These are phyloP conservation scores for Teleogryllus oceanicus DNA, from an alignment of 2,888 invertebrate species.

Conservation along the genomic window DNA sequence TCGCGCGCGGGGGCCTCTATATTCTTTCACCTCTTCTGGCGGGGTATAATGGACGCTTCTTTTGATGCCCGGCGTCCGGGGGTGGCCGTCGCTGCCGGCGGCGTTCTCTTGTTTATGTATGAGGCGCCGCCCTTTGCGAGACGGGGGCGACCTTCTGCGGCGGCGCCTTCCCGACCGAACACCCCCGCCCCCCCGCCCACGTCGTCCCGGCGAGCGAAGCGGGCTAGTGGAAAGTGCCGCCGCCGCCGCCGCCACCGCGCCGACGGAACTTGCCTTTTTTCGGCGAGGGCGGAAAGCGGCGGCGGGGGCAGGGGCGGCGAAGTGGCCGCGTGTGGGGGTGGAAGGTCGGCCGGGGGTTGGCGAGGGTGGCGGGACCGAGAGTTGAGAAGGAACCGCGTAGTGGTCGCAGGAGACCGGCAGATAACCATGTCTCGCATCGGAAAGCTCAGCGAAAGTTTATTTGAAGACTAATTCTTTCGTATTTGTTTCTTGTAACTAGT, in stretches of 20 bases:
- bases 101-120: conserved; percentile 18
- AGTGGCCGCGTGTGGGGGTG: not conserved
- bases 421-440: too few relatives aligned
- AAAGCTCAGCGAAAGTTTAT: too few relatives aligned
- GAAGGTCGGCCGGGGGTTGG: not conserved
- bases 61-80: not conserved
- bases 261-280: not conserved
- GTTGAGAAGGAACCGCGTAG: not conserved
- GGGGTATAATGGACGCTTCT: conserved; percentile 1
- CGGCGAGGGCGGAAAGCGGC: not conserved
- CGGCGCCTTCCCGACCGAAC: not conserved
- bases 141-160: not conserved
- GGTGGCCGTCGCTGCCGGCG: not conserved
- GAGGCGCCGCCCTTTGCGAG: not conserved
- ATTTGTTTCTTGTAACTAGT: too few relatives aligned
- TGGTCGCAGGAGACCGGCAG: too few relatives aligned
- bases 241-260: not conserved
- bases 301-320: not conserved
- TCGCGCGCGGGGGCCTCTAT: not conserved
- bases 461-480: too few relatives aligned
- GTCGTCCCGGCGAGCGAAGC: not conserved
- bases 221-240: not conserved
- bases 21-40: conserved; percentile 9
- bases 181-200: too few relatives aligned
- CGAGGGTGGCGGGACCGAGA: not conserved